Evolutionary conservation across 2,888 invertebrate genomes (phyloP).

Genomic region (Conistra vaccinii): DNA sequence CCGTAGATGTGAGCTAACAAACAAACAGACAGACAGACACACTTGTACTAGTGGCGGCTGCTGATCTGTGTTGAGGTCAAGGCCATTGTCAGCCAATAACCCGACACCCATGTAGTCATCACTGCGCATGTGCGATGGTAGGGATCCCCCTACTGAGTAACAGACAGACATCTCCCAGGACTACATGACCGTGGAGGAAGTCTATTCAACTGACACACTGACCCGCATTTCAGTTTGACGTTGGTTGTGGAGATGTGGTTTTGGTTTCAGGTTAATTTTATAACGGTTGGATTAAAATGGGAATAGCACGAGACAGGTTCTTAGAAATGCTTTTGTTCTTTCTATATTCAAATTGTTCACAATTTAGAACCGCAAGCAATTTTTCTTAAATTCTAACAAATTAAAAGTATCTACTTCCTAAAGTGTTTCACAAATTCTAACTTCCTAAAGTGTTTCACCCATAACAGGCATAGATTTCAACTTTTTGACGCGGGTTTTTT

Average conservation of each 20-base stretch:
- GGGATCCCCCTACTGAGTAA: background rate
- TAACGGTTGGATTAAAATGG: background rate
- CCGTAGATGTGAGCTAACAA: too few relatives aligned
- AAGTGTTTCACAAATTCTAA: background rate
- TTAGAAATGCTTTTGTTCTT: background rate
- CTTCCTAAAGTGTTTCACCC: background rate
- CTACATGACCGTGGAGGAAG: background rate
- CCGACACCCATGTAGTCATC: background rate
- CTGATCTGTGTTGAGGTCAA: background rate
- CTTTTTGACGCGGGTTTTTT: too few relatives aligned
- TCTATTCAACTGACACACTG: background rate
- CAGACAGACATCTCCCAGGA: constrained; percentile 24
- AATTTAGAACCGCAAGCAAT: background rate
- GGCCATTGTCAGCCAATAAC: constrained; percentile 27
- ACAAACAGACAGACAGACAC: too few relatives aligned
- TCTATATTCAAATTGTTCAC: background rate
- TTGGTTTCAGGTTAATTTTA: background rate
- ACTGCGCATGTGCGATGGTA: constrained; percentile 27
- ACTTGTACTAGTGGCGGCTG: background rate
- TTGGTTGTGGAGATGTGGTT: background rate
- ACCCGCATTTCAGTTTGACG: constrained; percentile 3
- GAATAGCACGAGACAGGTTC: background rate
- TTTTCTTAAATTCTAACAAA: background rate
- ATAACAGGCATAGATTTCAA: too few relatives aligned
- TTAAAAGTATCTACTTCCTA: background rate